These are phyloP conservation scores for Climacteris rufus DNA, from an alignment of 2,113 vertebrate species.

Conservation along the genomic window DNA sequence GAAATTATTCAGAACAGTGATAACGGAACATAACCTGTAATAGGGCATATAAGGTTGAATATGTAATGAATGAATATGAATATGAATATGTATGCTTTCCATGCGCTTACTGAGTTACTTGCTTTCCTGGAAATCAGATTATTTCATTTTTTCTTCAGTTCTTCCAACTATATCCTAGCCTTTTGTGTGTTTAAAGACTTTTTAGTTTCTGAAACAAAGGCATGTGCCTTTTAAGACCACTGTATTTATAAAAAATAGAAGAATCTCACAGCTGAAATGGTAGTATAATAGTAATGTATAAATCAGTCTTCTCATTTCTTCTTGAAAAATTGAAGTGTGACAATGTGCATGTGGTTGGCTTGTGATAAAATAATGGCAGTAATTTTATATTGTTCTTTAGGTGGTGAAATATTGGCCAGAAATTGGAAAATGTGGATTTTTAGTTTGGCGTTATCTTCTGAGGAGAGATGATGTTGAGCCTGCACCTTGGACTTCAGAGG, in stretches of 20 bases:
- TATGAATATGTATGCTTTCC: no score
- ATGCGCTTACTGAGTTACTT: neutral
- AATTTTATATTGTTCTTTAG: conserved; percentile 67
- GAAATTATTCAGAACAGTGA: neutral
- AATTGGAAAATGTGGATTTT: conserved; percentile 96
- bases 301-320: neutral
- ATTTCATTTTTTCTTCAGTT: neutral
- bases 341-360: neutral
- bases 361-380: neutral
- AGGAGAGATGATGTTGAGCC: conserved; percentile 94
- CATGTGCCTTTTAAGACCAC: neutral
- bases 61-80: no score
- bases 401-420: conserved; percentile 99
- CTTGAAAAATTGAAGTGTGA: neutral
- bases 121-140: neutral
- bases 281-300: neutral
- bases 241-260: neutral
- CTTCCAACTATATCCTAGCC: neutral
- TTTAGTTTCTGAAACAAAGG: neutral
- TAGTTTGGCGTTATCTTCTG: conserved; percentile 96
- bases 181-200: neutral
- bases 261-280: neutral
- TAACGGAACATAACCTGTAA: neutral
- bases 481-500: conserved; percentile 95
- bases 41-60: neutral